Evolutionary conservation across 2,888 invertebrate genomes (phyloP), one percentile per base, ranked within the genome.

Genomic region (Chrysodeixis includens): DNA sequence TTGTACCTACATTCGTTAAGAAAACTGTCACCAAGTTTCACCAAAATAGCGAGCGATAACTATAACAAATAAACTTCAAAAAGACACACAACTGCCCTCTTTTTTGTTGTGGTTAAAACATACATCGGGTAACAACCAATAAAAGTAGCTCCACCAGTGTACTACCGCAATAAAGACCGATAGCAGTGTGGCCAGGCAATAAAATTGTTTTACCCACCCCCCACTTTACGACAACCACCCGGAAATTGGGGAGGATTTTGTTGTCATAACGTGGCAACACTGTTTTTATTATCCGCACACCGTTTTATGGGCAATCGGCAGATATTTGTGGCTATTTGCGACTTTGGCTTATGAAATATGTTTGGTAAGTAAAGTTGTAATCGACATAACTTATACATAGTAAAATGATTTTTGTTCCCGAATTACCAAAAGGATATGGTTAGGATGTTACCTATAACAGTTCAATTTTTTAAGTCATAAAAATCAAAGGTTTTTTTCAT

Each of bases 241-340:
- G 79, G 81, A 85, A 82, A 84, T 83, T 84, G 78, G 81, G 74
- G 75, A 68, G 74, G 81, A 80, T 69, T 75, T 68, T 60, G 65
- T 61, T 55, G 76, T 74, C 77, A 76, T 80, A 81, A 80, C 71
- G 62, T 73, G 73, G 77, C 79, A 79, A 73, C 77, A 84, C 76
- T 79, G 71, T 66, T 81, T 83, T 84, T 83, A 79, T 76, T 78
- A 71, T 67, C 67, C 53, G 62, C 53, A 58, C 69, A 76, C 54
- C 35, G 56, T 76, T 76, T 78, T 82, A 78, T 72, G 72, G 59
- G 12, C 73, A 62, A 78, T 83, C 79, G 76, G 73, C 68, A 57
- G 73, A 74, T 76, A 71, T 82, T 79, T 79, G 78, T 76, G 65
- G 51, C 18, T 58, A 68, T 69, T 66, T 62, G 54, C 59, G 40